Evolutionary conservation across 23 tunicate genomes (phyloP), one percentile per base, ranked within the genome.

Genomic region (Diplosoma virens): DNA sequence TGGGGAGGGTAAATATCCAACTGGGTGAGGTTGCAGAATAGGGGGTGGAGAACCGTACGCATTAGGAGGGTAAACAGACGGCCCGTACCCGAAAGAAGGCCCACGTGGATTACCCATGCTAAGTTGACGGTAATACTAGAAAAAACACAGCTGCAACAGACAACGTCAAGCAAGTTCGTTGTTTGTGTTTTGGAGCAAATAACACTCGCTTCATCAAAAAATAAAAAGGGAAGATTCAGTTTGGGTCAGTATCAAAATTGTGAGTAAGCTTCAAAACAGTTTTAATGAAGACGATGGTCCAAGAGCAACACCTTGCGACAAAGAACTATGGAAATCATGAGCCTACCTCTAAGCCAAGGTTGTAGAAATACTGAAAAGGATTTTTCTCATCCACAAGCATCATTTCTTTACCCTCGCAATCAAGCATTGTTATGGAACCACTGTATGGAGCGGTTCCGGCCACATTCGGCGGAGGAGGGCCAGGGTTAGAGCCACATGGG

Each of bases 341-440:
- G 20, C 69, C 35, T 28, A 82, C 87, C 81, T 82, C 87, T 14
- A 82, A 2, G 1, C 87, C 87, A 46, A 82, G 75, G 47, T 82
- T 82, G 60, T 71, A 82, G 81, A 82, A 82, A 64, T 82, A 82
- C 30, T 82, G 79, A 25, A 82, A 82, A 14, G 80, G 87, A 26
- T 47, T 73, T 33, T 82, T 82, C 24, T 82, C 79, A 24, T 74
- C 87, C 23, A 65, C 67, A 17, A 76, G 55, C 24, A 72, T 28
- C 58, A 64, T 9, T 23, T 82, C 87, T 64, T 82, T 82, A 7
- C 87, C 81, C 1, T 82, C 87, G 28, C 72, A 37, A 64, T 82
- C 87, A 3, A 74, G 18, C 78, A 82, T 33, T 0, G 87, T 82
- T 16, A 78, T 45, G 0, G 83, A 47, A 45, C 74, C 83, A 30